Conservation (phyloP, 2,888 invertebrate species). For the Acrobasis consociella region DNA sequence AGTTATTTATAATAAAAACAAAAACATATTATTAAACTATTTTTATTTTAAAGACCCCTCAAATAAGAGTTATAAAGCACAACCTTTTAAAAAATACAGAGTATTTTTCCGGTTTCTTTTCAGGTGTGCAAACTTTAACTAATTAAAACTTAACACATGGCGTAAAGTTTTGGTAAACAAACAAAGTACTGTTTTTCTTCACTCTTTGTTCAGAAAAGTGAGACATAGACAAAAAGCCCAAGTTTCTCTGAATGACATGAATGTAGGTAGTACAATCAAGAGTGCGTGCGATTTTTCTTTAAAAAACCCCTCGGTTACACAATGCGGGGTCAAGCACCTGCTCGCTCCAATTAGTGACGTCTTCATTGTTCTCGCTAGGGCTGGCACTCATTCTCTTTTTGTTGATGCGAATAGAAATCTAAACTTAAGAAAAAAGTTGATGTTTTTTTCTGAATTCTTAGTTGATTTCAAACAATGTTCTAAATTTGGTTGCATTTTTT, state of each 20-base stretch:
- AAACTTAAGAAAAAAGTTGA: not conserved
- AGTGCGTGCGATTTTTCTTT: conserved; percentile 7
- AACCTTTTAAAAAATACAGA: too few species aligned
- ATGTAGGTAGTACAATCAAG: conserved; percentile 9
- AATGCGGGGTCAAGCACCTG: conserved; percentile 65
- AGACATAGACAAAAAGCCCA: conserved; percentile 1
- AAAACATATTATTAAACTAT: too few species aligned
- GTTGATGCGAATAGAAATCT: not conserved
- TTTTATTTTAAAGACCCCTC: too few species aligned
- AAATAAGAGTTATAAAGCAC: too few species aligned
- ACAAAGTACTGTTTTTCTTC: not conserved
- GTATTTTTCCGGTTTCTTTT: too few species aligned
- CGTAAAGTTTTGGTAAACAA: too few species aligned
- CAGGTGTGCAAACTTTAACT: too few species aligned
- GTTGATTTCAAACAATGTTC: too few species aligned
- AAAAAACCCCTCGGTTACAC: conserved; percentile 29
- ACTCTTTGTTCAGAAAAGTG: conserved; percentile 8
- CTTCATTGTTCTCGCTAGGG: conserved; percentile 47
- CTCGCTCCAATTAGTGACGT: conserved; percentile 66
- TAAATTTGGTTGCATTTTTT: too few species aligned
- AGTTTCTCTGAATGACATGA: conserved; percentile 1
- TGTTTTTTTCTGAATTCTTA: too few species aligned
- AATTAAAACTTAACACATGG: too few species aligned
- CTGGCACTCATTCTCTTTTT: conserved; percentile 28
- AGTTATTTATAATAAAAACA: too few species aligned